These are phyloP conservation scores for Rhagoletis pomonella DNA, from an alignment of 1,140 invertebrate genomes.

Conservation along the genomic window DNA sequence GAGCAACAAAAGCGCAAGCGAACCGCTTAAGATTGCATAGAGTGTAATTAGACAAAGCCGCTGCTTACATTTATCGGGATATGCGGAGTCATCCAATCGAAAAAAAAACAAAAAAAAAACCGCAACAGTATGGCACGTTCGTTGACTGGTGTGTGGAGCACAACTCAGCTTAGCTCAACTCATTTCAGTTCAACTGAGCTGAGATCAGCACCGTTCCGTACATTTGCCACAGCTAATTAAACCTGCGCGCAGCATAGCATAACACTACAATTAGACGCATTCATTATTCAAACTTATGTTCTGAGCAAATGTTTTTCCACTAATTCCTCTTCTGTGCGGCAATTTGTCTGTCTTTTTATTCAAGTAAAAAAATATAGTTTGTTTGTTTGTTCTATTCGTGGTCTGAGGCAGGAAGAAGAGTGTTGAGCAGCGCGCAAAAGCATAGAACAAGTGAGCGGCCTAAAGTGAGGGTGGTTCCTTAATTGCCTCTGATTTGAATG, in stretches of 20 bases:
- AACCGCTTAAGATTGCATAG: conserved; percentile 12
- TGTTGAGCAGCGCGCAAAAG: too few relatives aligned
- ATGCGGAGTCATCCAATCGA: background rate
- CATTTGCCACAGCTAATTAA: conserved; percentile 49
- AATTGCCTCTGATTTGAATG: background rate
- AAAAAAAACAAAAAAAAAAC: background rate
- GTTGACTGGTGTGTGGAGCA: background rate
- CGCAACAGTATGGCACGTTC: background rate
- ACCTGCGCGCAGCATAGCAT: background rate
- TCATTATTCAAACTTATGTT: conserved; percentile 3
- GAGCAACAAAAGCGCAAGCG: background rate
- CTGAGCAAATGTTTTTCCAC: conserved; percentile 2
- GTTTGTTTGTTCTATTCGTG: background rate
- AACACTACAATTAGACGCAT: background rate
- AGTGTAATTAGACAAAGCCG: background rate
- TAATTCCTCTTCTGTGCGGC: background rate
- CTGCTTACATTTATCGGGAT: conserved; percentile 35
- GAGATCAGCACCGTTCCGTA: background rate
- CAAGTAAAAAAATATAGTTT: too few relatives aligned
- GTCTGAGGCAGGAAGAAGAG: background rate
- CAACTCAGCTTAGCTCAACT: background rate
- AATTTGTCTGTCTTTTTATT: background rate
- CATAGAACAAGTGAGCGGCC: background rate
- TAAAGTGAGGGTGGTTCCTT: too few relatives aligned
- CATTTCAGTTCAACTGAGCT: background rate